These are phyloP conservation scores for Drosophila longiperda DNA, from an alignment of 2,888 invertebrate species.

Conservation along the genomic window DNA sequence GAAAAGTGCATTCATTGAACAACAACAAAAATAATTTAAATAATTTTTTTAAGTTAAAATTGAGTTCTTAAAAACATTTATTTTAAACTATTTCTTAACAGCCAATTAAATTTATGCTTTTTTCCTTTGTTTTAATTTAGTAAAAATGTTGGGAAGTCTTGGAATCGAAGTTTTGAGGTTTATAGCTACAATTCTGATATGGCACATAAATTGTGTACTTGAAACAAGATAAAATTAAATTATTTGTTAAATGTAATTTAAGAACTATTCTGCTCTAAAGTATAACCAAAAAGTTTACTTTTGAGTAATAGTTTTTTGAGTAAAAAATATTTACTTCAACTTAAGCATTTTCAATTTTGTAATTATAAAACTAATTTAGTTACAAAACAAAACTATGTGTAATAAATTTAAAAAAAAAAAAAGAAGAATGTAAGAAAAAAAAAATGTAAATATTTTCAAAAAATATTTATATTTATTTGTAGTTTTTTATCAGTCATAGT, in stretches of 20 bases:
- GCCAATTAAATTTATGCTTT: neutral
- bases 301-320: neutral
- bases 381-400: neutral
- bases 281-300: neutral
- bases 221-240: neutral
- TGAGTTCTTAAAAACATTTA: neutral
- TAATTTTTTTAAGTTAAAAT: neutral
- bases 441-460: neutral
- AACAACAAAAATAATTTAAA: neutral
- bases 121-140: neutral
- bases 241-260: neutral
- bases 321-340: neutral
- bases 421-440: neutral
- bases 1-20: conserved; percentile 16
- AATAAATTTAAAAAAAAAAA: neutral
- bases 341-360: neutral
- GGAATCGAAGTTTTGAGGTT: neutral
- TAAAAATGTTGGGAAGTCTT: neutral
- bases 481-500: neutral
- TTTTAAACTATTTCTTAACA: neutral
- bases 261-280: neutral
- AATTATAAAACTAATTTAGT: neutral
- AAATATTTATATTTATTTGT: neutral
- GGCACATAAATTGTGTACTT: neutral
- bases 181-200: neutral